phyloP scores from a whole-genome alignment of 2,797 vertebrate genomes.

The Chelon labrosus region DNA sequence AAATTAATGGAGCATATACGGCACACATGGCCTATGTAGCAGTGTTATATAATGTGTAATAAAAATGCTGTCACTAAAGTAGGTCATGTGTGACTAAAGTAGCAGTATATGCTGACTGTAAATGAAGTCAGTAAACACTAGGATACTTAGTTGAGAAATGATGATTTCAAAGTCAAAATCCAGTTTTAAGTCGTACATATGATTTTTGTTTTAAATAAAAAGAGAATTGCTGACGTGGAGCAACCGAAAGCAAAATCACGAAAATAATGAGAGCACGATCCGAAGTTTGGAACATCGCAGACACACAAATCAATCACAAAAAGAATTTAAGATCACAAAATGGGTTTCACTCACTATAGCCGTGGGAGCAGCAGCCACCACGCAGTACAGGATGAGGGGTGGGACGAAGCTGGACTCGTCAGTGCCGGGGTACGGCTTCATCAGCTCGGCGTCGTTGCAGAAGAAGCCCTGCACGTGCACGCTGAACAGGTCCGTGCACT shows the following conservation, averaged over 20 bases:
- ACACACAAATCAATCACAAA: too few relatives aligned
- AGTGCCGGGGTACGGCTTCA: constrained; percentile 96
- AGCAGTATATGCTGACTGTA: background rate
- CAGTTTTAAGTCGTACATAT: too few relatives aligned
- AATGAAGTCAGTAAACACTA: background rate
- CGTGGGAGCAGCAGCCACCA: constrained; percentile 93
- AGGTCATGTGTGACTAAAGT: background rate
- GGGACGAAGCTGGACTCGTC: constrained; percentile 96
- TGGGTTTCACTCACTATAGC: constrained; percentile 89
- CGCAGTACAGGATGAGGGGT: constrained; percentile 95
- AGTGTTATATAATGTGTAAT: background rate
- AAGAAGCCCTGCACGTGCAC: constrained; percentile 99
- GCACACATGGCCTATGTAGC: background rate
- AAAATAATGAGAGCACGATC: too few relatives aligned
- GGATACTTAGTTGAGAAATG: background rate
- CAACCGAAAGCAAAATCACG: too few relatives aligned
- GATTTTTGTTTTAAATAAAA: too few relatives aligned
- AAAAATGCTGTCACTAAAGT: background rate
- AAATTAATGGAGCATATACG: background rate
- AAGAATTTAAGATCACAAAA: background rate
- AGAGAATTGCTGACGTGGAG: too few relatives aligned
- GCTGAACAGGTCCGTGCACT: constrained; percentile 96
- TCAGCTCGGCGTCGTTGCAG: constrained; percentile 96
- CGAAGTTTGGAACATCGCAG: too few relatives aligned
- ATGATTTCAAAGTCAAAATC: background rate